Conservation (phyloP, 2,113 vertebrate species). For the Campylorhamphus procurvoides region DNA sequence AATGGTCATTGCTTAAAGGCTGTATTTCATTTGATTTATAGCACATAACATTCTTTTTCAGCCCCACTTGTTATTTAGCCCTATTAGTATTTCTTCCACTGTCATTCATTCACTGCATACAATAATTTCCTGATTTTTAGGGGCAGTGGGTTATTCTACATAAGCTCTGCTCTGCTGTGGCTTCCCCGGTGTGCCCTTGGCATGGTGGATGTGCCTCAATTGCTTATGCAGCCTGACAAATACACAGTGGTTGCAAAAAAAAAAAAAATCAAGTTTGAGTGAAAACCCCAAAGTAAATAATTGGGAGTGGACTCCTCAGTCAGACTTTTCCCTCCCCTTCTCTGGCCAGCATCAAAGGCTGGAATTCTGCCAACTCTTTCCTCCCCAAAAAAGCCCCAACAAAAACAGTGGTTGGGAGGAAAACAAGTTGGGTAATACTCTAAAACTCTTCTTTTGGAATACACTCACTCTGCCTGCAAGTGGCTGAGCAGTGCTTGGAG, state of each 20-base stretch:
- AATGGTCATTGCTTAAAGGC: background rate
- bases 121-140: background rate
- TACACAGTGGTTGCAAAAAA: background rate
- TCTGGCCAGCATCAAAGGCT: background rate
- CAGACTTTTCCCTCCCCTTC: background rate
- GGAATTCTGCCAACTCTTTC: background rate
- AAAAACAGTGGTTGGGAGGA: background rate
- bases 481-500: background rate
- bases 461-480: background rate
- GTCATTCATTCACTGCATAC: background rate
- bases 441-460: background rate
- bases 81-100: background rate
- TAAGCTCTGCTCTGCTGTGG: background rate
- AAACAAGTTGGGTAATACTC: background rate
- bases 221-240: accelerated
- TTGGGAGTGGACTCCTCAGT: background rate
- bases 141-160: background rate
- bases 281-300: background rate
- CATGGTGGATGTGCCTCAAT: background rate
- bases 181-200: background rate
- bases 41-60: slow-evolving; percentile 17
- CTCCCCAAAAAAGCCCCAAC: background rate
- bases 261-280: background rate
- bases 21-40: slow-evolving; percentile 47
- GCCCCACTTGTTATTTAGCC: background rate